Evolutionary conservation across 2,113 vertebrate species (phyloP), one percentile per base, ranked within the genome.

Genomic region (Baryphthengus martii): DNA sequence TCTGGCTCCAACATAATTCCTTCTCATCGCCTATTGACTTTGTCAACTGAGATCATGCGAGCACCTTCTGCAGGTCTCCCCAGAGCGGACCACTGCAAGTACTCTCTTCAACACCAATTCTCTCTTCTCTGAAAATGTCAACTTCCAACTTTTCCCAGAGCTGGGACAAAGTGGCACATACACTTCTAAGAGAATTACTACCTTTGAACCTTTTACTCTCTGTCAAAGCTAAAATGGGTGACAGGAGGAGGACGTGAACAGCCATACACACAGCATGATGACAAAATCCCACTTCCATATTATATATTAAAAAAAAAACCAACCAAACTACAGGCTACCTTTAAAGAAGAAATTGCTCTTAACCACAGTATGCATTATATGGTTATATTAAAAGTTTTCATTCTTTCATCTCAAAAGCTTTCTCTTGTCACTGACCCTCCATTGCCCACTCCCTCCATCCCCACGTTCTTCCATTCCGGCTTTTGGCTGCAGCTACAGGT

Each of bases 391-490:
- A 1, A 74, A 62, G 5, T 24, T 81, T n/a, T 62, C 37, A 50
- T 56, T 89, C 16, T 86, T 91, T 44, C 26, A 90, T 56, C 26
- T 74, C 47, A 73, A 42, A 3, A 79, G 58, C 15, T 20, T 39
- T 39, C 17, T 45, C 31, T 67, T n/a, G 23, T 66, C 1, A 0
- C 23, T 85, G 9, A 70, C 73, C 72, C 63, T 68, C 6, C 37
- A 17, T 5, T 68, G 37, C 31, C 31, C 42, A 17, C 15, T 74
- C 19, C 28, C 21, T 89, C 61, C 19, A 84, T 13, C 13, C 53
- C 58, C 7, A 20, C 0, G 0, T 33, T 74, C 61, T 44, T 66
- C 29, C 29, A 66, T 20, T 18, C 31, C 50, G 33, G 11, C 33
- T 71, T 89, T 25, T 77, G 45, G 31, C 18, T 47, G 23, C 7